phyloP scores from a whole-genome alignment of 2,888 invertebrate genomes.

The Synanthedon myopaeformis region DNA sequence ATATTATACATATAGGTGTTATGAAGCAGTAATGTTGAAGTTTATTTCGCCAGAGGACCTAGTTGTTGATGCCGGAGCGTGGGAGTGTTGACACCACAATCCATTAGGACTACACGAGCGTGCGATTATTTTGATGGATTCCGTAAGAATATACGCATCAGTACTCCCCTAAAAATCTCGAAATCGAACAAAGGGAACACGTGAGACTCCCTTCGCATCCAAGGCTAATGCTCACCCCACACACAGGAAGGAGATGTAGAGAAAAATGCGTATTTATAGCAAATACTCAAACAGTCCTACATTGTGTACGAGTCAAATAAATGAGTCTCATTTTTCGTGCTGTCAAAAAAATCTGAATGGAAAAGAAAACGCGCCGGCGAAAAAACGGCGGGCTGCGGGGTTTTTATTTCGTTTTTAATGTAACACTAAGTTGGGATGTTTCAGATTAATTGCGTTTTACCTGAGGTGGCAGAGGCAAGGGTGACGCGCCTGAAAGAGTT shows the following conservation, averaged over 20 bases:
- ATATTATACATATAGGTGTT: neutral
- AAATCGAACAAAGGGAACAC: slow-evolving; percentile 66
- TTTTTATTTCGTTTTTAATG: slow-evolving; percentile 67
- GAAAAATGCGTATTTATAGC: slow-evolving; percentile 72
- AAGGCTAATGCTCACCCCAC: slow-evolving; percentile 66
- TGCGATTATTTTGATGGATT: slow-evolving; percentile 68
- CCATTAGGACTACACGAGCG: slow-evolving; percentile 51
- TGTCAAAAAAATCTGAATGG: slow-evolving; percentile 72
- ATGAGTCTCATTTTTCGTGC: slow-evolving; percentile 70
- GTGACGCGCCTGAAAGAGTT: slow-evolving; percentile 68
- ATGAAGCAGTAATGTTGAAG: neutral
- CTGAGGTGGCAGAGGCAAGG: slow-evolving; percentile 56
- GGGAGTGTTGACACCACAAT: slow-evolving; percentile 54
- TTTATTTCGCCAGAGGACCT: neutral
- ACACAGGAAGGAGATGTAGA: slow-evolving; percentile 64
- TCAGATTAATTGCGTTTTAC: slow-evolving; percentile 69
- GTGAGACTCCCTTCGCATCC: slow-evolving; percentile 59
- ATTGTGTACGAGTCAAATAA: slow-evolving; percentile 72
- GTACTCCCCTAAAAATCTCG: slow-evolving; percentile 64
- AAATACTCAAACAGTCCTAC: slow-evolving; percentile 72
- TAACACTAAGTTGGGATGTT: slow-evolving; percentile 70
- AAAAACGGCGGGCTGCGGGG: slow-evolving; percentile 59
- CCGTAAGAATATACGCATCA: slow-evolving; percentile 60
- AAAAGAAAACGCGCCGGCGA: slow-evolving; percentile 64
- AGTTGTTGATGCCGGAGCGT: slow-evolving; percentile 6